Base-by-base conservation (phyloP, 2,113 vertebrate species). In the Pelobates fuscus region DNA sequence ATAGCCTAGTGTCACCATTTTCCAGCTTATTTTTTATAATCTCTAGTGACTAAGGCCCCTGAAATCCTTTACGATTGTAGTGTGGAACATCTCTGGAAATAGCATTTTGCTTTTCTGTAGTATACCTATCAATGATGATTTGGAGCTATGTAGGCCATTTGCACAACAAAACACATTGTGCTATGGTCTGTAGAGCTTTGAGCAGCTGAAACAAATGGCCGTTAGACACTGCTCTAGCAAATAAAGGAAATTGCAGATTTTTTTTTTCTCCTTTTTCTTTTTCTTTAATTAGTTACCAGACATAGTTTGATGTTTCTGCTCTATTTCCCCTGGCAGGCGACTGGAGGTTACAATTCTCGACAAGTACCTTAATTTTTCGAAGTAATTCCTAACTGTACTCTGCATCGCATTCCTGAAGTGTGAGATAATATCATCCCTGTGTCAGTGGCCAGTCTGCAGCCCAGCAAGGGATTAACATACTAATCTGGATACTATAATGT, bases 351-450 rank as follows among this genome's bases (percentile, higher is more conserved):
- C 54, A 64, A 30, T n/a, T 41, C 70, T 79, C 72, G 66, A 29
- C 21, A 80, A 41, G 57, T 77, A 73, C 4, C 24, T 58, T 58
- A 44, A 59, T 82, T 55, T 78, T 82, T 79, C 78, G 71, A 82
- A 84, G 80, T 79, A 77, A 75, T 79, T 81, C 49, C 81, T 85
- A 83, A 84, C 85, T 85, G 80, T 46, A 61, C 76, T 65, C 73
- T 75, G 8, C 44, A 41, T 23, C 70, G 76, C 80, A 73, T 70
- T 81, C 7, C 66, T 57, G 1, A 52, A 85, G 79, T 64, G 30
- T 55, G 66, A 81, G 57, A 55, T 79, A 77, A 77, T 71, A 77
- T 14, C n/a, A 44, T 57, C 77, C 70, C 54, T 78, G 25, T 71
- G 29, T 55, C 81, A 43, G 65, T 75, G 41, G 59, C 67, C 55